phyloP scores from a whole-genome alignment of 2,888 invertebrate species.

The Caenorhabditis sp. region DNA sequence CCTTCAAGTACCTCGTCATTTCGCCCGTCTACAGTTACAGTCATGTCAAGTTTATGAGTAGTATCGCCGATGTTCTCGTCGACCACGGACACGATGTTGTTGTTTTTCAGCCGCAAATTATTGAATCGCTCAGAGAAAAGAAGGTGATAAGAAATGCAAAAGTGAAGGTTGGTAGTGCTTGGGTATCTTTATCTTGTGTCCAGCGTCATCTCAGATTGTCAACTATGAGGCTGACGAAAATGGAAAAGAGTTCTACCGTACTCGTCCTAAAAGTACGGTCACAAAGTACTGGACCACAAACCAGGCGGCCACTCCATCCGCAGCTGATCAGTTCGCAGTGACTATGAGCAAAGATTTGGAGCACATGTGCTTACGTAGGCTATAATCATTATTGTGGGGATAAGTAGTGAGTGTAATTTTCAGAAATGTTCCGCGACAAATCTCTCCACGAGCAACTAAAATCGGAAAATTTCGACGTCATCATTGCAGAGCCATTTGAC shows the following conservation, averaged over 20 bases:
- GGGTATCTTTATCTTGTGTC: not conserved
- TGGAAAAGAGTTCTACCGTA: constrained; percentile 22
- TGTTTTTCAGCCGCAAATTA: constrained; percentile 36
- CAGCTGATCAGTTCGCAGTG: constrained; percentile 31
- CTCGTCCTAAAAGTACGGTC: constrained; percentile 29
- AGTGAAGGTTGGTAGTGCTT: not conserved
- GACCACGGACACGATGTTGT: constrained; percentile 33
- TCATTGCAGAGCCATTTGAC: constrained; percentile 43
- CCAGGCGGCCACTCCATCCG: constrained; percentile 23
- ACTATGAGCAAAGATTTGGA: constrained; percentile 46
- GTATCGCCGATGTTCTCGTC: constrained; percentile 30
- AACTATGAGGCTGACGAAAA: constrained; percentile 26
- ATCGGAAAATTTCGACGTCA: constrained; percentile 20
- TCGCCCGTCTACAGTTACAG: constrained; percentile 45
- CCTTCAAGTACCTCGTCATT: constrained; percentile 32
- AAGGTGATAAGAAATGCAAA: constrained; percentile 15
- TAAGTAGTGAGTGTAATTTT: not conserved
- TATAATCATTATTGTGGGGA: not conserved
- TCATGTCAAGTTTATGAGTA: constrained; percentile 50
- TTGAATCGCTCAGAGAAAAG: constrained; percentile 17
- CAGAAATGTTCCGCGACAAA: constrained; percentile 37
- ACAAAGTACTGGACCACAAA: constrained; percentile 39
- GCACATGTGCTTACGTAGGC: constrained; percentile 44
- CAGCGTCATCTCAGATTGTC: too few relatives aligned
- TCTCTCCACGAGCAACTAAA: constrained; percentile 8